Percentiles rank a stretch among this genome's conserved stretches.
Evolutionary conservation across 2,888 invertebrate species (phyloP).

Genomic region (Endotricha flammealis): DNA sequence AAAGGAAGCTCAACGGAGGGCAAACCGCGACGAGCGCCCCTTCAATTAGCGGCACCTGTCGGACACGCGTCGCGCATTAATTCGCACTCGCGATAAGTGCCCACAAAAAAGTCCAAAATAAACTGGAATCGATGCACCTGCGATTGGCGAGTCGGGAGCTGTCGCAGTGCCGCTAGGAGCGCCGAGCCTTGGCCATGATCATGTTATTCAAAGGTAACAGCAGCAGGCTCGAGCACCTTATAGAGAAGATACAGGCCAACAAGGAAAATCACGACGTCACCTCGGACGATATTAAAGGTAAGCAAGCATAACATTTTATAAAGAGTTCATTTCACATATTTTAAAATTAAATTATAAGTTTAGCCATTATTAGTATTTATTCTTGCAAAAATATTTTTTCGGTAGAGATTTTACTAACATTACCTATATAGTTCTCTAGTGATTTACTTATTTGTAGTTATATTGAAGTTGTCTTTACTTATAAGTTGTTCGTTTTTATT

Average conservation of each 20-base stretch:
- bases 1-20: constrained; percentile 57
- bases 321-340: too few relatives aligned
- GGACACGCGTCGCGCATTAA: constrained; percentile 64
- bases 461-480: too few relatives aligned
- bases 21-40: constrained; percentile 54
- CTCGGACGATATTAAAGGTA: constrained; percentile 74
- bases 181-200: constrained; percentile 47
- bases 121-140: constrained; percentile 74
- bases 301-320: too few relatives aligned
- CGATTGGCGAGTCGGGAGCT: constrained; percentile 33
- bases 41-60: constrained; percentile 72
- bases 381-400: too few relatives aligned
- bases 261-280: constrained; percentile 83
- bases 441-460: too few relatives aligned
- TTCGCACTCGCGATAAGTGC: constrained; percentile 65
- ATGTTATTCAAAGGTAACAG: constrained; percentile 94
- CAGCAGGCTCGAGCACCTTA: constrained; percentile 88
- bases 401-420: too few relatives aligned
- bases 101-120: constrained; percentile 66
- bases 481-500: too few relatives aligned
- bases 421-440: too few relatives aligned
- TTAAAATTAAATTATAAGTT: too few relatives aligned
- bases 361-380: too few relatives aligned
- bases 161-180: constrained; percentile 5
- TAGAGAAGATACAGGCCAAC: constrained; percentile 91